phyloP scores from a whole-genome alignment of 2,113 vertebrate genomes.

The Prietella phreatophila region DNA sequence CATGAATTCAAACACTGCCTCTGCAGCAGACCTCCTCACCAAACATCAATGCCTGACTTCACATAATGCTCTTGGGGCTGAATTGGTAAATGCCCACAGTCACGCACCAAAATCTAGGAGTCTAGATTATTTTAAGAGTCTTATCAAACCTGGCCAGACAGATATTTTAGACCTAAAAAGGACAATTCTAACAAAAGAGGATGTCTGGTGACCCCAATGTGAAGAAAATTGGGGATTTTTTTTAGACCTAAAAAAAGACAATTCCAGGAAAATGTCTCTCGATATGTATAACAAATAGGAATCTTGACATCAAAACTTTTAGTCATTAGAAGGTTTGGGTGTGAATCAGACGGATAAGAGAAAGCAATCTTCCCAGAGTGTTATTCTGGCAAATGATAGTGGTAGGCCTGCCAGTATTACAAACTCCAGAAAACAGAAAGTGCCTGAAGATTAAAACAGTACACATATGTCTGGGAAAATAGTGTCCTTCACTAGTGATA shows the following conservation, averaged over 20 bases:
- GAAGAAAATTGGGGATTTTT: neutral
- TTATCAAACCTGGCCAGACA: neutral
- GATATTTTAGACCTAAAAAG: neutral
- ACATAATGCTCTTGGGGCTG: too few relatives aligned
- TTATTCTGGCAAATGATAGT: neutral
- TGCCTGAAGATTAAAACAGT: neutral
- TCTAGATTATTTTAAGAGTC: neutral
- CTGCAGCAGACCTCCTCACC: neutral
- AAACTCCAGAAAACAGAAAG: neutral
- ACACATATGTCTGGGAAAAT: slow-evolving; percentile 2
- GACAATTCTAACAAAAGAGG: neutral
- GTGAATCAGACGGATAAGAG: slow-evolving; percentile 17
- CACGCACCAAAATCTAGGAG: too few relatives aligned
- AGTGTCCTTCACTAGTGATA: neutral
- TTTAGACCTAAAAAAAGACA: too few relatives aligned
- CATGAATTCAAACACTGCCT: neutral
- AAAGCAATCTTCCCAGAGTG: slow-evolving; percentile 12
- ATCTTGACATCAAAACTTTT: neutral
- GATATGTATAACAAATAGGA: neutral
- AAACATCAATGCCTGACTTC: too few relatives aligned
- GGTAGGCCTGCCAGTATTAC: neutral
- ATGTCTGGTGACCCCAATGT: neutral
- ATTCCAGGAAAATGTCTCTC: neutral
- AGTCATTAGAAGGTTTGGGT: neutral
- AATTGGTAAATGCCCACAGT: too few relatives aligned